Conservation (phyloP, 1,140 invertebrate species). For the Zaprionus nigranus region DNA sequence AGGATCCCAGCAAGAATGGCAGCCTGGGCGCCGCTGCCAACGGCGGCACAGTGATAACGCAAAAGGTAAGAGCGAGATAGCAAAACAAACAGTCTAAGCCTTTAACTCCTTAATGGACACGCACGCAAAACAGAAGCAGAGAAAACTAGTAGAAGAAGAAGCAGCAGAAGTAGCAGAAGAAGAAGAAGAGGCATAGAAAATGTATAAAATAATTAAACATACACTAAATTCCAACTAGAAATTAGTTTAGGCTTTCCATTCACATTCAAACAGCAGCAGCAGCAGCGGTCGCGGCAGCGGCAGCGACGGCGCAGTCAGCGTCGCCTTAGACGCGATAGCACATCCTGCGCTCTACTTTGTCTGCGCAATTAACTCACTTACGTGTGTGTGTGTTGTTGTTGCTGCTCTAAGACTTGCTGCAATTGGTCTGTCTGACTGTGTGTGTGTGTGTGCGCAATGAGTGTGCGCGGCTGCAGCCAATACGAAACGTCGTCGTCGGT, state of each 20-base stretch:
- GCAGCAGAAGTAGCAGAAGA: too few relatives aligned
- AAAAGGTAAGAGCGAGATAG: slow-evolving; percentile 71
- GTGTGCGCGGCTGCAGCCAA: slow-evolving; percentile 80
- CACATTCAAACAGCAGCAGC: slow-evolving; percentile 47
- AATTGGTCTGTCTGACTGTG: slow-evolving; percentile 72
- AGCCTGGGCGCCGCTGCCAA: slow-evolving; percentile 55
- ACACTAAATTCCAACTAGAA: slow-evolving; percentile 34
- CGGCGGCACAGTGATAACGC: slow-evolving; percentile 69
- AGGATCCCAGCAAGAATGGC: slow-evolving; percentile 82
- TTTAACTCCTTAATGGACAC: slow-evolving; percentile 72
- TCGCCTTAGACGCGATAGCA: slow-evolving; percentile 33
- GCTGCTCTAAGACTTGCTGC: slow-evolving; percentile 72
- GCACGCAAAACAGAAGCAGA: slow-evolving; percentile 55
- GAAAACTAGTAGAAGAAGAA: neutral
- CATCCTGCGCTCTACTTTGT: slow-evolving; percentile 60
- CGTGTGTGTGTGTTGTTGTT: slow-evolving; percentile 15
- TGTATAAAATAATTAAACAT: neutral
- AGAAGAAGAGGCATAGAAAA: neutral
- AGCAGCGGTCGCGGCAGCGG: neutral
- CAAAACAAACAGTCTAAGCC: slow-evolving; percentile 17
- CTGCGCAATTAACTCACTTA: slow-evolving; percentile 59
- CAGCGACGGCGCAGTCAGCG: slow-evolving; percentile 13
- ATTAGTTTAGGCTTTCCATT: slow-evolving; percentile 43
- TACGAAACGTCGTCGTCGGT: slow-evolving; percentile 58
- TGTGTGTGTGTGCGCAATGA: slow-evolving; percentile 75